Conservation (phyloP, 2,888 invertebrate species). For the Caenorhabditis drosophilae region DNA sequence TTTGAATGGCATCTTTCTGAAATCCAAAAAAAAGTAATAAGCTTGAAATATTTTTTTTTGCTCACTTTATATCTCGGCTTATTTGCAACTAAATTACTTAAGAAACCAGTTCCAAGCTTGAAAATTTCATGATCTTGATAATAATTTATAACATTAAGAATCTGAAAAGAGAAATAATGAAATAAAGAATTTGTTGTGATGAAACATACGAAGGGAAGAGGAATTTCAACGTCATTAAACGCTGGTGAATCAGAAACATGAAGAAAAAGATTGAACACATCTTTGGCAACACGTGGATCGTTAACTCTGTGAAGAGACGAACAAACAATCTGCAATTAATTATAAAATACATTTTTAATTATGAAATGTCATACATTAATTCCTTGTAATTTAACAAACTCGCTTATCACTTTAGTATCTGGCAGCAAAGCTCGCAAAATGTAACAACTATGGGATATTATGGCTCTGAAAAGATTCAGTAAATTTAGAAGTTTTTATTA, state of each 20-base stretch:
- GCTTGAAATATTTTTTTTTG: neutral
- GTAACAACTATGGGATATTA: slow-evolving; percentile 6
- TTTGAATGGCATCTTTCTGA: slow-evolving; percentile 10
- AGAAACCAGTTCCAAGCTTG: slow-evolving; percentile 26
- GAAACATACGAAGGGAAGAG: slow-evolving; percentile 25
- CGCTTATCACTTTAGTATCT: slow-evolving; percentile 11
- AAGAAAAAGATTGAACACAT: slow-evolving; percentile 14
- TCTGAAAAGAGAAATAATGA: slow-evolving; percentile 1
- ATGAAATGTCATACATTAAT: slow-evolving; percentile 4
- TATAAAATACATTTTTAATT: neutral
- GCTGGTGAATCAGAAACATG: slow-evolving; percentile 22
- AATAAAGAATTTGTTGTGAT: neutral
- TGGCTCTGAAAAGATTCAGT: slow-evolving; percentile 3
- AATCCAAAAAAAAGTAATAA: neutral
- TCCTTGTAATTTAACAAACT: slow-evolving; percentile 12
- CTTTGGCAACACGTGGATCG: slow-evolving; percentile 1
- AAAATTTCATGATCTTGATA: slow-evolving; percentile 12
- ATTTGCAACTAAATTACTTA: slow-evolving; percentile 27
- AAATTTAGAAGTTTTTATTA: neutral
- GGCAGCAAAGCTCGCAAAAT: slow-evolving; percentile 14
- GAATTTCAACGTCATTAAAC: slow-evolving; percentile 5
- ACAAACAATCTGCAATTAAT: slow-evolving; percentile 1
- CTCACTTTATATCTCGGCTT: slow-evolving; percentile 10
- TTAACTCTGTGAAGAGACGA: neutral
- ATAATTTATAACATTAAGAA: slow-evolving; percentile 1